Evolutionary conservation across 1,140 invertebrate genomes (phyloP).

Genomic region (Rhyzopertha dominica): DNA sequence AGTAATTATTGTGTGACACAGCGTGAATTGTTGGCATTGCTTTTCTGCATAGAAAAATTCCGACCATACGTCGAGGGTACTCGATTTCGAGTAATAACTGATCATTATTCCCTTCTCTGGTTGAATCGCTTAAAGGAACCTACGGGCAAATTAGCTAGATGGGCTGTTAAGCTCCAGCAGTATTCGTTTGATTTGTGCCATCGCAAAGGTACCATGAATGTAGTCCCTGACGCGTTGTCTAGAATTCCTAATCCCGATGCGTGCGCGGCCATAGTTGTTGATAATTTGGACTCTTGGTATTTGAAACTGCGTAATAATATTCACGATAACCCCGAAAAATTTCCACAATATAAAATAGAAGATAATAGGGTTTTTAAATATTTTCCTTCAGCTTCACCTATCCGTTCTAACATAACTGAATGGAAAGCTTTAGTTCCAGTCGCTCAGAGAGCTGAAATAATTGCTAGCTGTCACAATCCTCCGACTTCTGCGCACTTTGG

Average conservation of each 20-base stretch:
- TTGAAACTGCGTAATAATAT: too few species aligned
- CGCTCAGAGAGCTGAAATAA: not conserved
- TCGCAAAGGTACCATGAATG: conserved; percentile 37
- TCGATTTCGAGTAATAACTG: conserved; percentile 46
- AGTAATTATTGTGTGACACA: conserved; percentile 29
- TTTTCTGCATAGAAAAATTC: conserved; percentile 16
- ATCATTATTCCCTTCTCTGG: conserved; percentile 42
- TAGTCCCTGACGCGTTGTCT: conserved; percentile 40
- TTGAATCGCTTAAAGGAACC: conserved; percentile 11
- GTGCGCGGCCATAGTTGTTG: too few species aligned
- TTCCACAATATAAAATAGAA: too few species aligned
- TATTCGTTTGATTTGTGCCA: too few species aligned
- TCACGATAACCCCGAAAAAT: too few species aligned
- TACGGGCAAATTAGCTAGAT: conserved; percentile 41
- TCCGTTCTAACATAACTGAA: not conserved
- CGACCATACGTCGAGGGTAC: conserved; percentile 40
- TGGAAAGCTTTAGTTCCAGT: conserved; percentile 1
- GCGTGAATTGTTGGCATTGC: conserved; percentile 42
- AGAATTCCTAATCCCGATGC: conserved; percentile 15
- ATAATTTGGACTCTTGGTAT: too few species aligned
- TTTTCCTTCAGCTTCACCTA: too few species aligned
- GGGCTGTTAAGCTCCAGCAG: conserved; percentile 37
- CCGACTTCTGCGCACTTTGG: not conserved
- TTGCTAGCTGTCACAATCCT: not conserved
- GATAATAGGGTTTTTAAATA: too few species aligned